These are phyloP conservation scores for Hemaris fuciformis DNA, from an alignment of 2,888 invertebrate species.

Conservation along the genomic window DNA sequence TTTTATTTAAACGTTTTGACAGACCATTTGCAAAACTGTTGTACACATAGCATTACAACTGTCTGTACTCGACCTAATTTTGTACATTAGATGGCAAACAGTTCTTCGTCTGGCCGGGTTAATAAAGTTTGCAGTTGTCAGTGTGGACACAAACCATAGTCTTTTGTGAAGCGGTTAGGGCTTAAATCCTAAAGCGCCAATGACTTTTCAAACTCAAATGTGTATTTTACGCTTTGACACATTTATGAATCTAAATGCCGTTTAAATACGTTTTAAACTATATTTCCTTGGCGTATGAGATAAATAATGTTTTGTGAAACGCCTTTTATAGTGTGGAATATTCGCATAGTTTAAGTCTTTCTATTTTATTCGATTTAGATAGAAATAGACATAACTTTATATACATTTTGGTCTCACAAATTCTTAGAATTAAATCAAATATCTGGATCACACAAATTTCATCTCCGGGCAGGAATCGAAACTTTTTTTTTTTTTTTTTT, in stretches of 20 bases:
- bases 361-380: too few species aligned
- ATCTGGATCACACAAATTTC: too few species aligned
- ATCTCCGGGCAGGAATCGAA: too few species aligned
- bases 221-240: constrained; percentile 7
- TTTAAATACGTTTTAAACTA: background rate
- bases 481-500: too few species aligned
- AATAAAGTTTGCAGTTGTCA: constrained; percentile 6
- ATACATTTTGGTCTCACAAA: too few species aligned
- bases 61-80: constrained; percentile 1
- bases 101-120: background rate
- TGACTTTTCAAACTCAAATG: constrained; percentile 2
- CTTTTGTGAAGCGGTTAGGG: background rate
- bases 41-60: background rate
- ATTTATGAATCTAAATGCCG: background rate
- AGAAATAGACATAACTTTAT: too few species aligned
- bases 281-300: background rate
- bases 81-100: background rate
- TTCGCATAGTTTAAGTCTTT: background rate
- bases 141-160: constrained; percentile 6
- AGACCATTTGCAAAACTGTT: constrained; percentile 12
- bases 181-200: background rate
- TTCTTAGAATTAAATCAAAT: too few species aligned
- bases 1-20: constrained; percentile 41
- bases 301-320: background rate
- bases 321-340: background rate